These are phyloP conservation scores for Steatornis caripensis DNA, from an alignment of 2,113 vertebrate genomes.

Conservation along the genomic window DNA sequence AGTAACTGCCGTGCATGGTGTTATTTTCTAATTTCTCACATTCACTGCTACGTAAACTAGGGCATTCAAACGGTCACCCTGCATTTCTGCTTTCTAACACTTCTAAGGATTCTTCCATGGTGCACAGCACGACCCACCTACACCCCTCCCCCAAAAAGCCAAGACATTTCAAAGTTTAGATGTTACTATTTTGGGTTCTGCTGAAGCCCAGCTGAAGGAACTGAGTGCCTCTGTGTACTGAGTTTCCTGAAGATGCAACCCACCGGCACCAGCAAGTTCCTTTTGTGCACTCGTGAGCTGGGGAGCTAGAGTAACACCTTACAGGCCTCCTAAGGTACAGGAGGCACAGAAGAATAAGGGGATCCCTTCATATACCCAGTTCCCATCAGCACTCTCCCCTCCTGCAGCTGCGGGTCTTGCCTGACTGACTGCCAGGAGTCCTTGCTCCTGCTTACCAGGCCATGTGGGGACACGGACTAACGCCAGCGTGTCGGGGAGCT, in stretches of 20 bases:
- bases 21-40: not conserved
- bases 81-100: not conserved
- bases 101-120: not conserved
- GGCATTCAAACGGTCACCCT: not conserved
- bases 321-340: not conserved
- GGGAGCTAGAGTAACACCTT: not conserved
- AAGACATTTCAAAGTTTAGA: not conserved
- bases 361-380: not conserved
- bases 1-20: not conserved
- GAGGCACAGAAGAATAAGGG: not conserved
- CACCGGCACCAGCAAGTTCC: not conserved
- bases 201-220: not conserved
- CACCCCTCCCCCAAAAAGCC: not conserved
- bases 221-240: not conserved
- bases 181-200: not conserved
- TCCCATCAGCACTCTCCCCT: not conserved
- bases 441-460: not conserved
- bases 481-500: not conserved
- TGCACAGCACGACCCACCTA: not conserved
- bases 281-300: not conserved
- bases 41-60: not conserved
- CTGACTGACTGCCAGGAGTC: not conserved
- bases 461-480: not conserved
- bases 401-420: not conserved
- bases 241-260: not conserved